phyloP scores from a whole-genome alignment of 2,113 vertebrate species.

The Leuciscus idus region DNA sequence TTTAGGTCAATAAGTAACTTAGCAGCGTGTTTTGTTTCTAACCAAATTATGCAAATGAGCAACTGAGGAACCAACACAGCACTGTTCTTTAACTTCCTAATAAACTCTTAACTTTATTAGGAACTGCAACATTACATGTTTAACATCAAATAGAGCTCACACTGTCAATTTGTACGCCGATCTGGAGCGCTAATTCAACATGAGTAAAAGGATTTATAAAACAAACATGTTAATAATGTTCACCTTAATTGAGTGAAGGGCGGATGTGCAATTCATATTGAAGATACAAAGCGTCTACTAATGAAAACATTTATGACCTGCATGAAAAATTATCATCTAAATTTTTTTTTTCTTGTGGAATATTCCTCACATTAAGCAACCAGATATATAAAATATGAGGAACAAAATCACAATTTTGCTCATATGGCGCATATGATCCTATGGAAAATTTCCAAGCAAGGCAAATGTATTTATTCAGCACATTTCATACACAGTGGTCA shows the following conservation, averaged over 20 bases:
- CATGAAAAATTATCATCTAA: not conserved
- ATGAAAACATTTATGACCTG: not conserved
- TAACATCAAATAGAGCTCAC: not conserved
- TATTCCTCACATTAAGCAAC: not conserved
- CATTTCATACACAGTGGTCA: not conserved
- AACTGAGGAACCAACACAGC: not conserved
- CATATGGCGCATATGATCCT: not conserved
- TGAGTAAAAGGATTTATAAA: not conserved
- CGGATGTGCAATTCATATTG: too few species aligned
- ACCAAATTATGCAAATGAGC: conserved; percentile 45
- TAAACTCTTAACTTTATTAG: not conserved
- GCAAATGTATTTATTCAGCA: not conserved
- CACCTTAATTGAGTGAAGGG: not conserved
- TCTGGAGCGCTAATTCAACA: not conserved
- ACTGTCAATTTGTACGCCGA: not conserved
- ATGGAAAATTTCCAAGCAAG: not conserved
- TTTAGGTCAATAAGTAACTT: not conserved
- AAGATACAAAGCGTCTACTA: not conserved
- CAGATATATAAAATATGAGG: not conserved
- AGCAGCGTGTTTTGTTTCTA: not conserved
- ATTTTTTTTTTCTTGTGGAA: not conserved
- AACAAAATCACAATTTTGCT: not conserved
- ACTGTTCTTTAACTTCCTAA: conserved; percentile 9
- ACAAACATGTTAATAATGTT: not conserved
- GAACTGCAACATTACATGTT: not conserved